Conservation (phyloP, 2,888 invertebrate genomes). For the Drosophila lutescens region DNA sequence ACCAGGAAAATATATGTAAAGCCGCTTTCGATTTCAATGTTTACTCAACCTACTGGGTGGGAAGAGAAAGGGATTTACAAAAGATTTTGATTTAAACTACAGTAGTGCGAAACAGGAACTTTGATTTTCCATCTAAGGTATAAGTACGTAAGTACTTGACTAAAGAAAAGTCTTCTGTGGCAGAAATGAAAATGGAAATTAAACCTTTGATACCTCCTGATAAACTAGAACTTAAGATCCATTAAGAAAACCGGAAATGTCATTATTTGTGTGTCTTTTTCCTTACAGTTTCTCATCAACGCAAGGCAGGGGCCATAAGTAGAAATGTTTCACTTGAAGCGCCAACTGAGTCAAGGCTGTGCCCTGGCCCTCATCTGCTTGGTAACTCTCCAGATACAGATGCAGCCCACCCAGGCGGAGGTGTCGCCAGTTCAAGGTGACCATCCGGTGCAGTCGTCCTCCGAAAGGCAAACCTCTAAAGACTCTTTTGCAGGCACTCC, state of each 20-base stretch:
- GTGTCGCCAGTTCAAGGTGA: conserved; percentile 47
- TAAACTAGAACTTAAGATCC: too few species aligned
- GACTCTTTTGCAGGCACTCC: conserved; percentile 58
- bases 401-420: conserved; percentile 64
- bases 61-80: background rate
- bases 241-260: too few species aligned
- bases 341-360: conserved; percentile 55
- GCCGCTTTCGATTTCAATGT: background rate
- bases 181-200: background rate
- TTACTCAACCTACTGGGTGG: background rate
- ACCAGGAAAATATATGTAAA: background rate
- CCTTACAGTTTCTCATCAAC: conserved; percentile 9
- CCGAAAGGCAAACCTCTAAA: conserved; percentile 3
- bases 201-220: background rate
- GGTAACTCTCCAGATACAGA: conserved; percentile 45
- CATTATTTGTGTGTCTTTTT: too few species aligned
- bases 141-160: background rate
- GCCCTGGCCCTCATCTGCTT: conserved; percentile 50
- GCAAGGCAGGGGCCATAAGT: background rate
- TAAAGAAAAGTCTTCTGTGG: background rate
- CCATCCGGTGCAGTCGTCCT: conserved; percentile 22
- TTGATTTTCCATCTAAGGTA: background rate
- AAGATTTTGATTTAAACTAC: background rate
- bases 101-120: background rate
- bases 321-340: conserved; percentile 58